A percentile compares a stretch with the other conserved stretches of the same genome.
Evolutionary conservation across 2,113 vertebrate genomes (phyloP).

Genomic region (Nanorana parkeri): DNA sequence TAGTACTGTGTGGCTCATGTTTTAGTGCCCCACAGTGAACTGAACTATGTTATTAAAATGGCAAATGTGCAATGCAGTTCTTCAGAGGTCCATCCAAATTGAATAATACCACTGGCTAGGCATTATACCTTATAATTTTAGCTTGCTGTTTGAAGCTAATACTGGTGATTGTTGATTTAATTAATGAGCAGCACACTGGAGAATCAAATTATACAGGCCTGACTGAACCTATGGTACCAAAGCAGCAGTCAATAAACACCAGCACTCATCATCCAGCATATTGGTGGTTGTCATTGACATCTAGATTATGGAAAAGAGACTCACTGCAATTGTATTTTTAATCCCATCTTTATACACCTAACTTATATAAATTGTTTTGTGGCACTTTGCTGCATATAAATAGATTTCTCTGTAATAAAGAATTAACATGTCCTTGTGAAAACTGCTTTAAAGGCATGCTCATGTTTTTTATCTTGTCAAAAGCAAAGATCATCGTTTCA

Average conservation of each 20-base stretch:
- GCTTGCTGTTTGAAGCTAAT: neutral
- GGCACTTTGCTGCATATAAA: no score
- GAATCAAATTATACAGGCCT: no score
- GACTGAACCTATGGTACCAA: neutral
- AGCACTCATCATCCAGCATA: neutral
- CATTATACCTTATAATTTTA: neutral
- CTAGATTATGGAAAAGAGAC: no score
- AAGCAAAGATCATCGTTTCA: no score
- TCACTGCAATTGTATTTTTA: no score
- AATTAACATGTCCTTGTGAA: no score
- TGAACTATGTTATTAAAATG: neutral
- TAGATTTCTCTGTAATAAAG: no score
- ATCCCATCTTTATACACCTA: no score
- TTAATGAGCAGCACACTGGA: neutral
- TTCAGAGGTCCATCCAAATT: neutral
- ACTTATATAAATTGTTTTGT: no score
- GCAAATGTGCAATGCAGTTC: neutral
- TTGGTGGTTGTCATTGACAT: neutral
- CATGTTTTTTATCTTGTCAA: no score
- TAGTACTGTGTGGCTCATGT: slow-evolving; percentile 29
- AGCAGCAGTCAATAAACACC: neutral
- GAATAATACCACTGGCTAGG: neutral
- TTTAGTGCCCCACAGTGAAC: slow-evolving; percentile 7
- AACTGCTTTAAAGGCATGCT: no score
- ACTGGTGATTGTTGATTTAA: neutral